Percentiles rank a stretch among this genome's conserved stretches.
Evolutionary conservation across 1,140 invertebrate species (phyloP).

Genomic region (Drosophila simulans): DNA sequence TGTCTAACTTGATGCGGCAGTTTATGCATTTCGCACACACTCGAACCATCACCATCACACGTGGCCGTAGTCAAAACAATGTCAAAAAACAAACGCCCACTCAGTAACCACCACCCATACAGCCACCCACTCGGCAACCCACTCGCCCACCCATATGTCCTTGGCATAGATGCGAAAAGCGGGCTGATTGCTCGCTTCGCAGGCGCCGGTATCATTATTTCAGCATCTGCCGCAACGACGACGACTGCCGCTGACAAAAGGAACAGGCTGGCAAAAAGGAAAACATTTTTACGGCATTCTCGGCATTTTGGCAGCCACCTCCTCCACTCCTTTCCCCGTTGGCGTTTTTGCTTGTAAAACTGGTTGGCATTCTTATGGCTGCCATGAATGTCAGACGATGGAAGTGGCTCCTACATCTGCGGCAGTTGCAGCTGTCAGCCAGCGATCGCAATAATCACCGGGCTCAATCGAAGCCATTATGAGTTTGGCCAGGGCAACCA

Average conservation of each 20-base stretch:
- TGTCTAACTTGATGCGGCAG: constrained; percentile 38
- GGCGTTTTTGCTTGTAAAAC: constrained; percentile 25
- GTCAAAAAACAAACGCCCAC: constrained; percentile 3
- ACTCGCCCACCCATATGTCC: constrained; percentile 49
- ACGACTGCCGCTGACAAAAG: constrained; percentile 23
- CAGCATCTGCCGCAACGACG: constrained; percentile 40
- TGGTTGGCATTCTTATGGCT: constrained; percentile 53
- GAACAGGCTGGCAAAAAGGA: constrained; percentile 17
- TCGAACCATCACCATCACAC: not conserved
- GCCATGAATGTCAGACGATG: constrained; percentile 38
- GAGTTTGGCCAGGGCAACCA: constrained; percentile 18
- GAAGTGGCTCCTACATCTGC: constrained; percentile 7
- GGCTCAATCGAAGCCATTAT: constrained; percentile 43
- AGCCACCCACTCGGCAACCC: not conserved
- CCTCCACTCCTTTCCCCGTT: not conserved
- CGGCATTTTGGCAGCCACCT: constrained; percentile 32
- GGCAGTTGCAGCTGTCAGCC: constrained; percentile 49
- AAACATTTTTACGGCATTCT: constrained; percentile 52
- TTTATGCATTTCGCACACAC: constrained; percentile 17
- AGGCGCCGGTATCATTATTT: constrained; percentile 60
- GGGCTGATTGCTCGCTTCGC: constrained; percentile 71
- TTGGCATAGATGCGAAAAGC: constrained; percentile 65
- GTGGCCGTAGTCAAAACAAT: constrained; percentile 61
- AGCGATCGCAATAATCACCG: constrained; percentile 64
- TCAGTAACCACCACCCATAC: not conserved